Evolutionary conservation across 1,140 invertebrate genomes (phyloP).

Genomic region (Diploscapter pachys): DNA sequence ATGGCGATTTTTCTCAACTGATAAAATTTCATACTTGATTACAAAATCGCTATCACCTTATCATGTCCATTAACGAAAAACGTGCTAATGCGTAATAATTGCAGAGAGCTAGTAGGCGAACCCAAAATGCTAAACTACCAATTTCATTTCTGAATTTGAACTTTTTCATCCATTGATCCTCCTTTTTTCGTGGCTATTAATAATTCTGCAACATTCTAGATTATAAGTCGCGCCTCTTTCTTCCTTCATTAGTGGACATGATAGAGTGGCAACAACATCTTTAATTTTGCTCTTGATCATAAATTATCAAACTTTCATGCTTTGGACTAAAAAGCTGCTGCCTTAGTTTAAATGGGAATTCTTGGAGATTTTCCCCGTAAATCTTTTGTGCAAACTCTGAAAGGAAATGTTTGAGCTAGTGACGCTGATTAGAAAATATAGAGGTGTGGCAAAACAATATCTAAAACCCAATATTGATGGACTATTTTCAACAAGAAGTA

Average conservation of each 20-base stretch:
- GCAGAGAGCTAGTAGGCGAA: neutral
- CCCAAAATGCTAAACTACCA: neutral
- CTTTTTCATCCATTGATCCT: neutral
- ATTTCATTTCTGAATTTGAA: neutral
- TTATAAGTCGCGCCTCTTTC: too few relatives aligned
- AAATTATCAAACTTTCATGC: too few relatives aligned
- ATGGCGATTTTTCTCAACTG: neutral
- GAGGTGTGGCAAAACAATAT: neutral
- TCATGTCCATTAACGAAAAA: neutral
- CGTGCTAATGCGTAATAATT: neutral
- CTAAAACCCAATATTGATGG: neutral
- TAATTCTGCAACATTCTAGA: neutral
- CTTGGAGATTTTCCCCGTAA: conserved; percentile 4
- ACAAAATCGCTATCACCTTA: neutral
- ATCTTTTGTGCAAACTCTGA: neutral
- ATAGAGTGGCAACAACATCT: too few relatives aligned
- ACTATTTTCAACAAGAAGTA: neutral
- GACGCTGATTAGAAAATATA: neutral
- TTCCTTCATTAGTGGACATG: too few relatives aligned
- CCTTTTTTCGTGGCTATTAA: neutral
- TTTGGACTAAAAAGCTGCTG: too few relatives aligned
- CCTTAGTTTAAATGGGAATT: neutral
- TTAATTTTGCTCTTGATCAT: too few relatives aligned
- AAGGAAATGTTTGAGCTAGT: neutral
- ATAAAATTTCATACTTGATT: neutral